Percentiles rank a stretch among this genome's conserved stretches.
Evolutionary conservation across 2,888 invertebrate species (phyloP).

Genomic region (Sarcophaga variegata): DNA sequence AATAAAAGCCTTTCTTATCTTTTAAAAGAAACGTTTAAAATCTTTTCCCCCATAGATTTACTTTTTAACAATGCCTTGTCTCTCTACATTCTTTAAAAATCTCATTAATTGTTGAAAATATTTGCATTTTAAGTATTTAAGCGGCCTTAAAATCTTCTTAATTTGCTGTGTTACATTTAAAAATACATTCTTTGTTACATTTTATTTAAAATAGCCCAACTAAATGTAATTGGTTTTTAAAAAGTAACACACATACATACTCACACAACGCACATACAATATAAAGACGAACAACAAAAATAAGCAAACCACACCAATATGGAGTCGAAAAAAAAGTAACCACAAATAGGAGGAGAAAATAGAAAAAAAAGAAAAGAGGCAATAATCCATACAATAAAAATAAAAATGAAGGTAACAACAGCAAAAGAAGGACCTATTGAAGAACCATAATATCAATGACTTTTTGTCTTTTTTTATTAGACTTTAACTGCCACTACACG

Average conservation of each 20-base stretch:
- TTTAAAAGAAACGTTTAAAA: too few relatives aligned
- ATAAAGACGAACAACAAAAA: slow-evolving; percentile 1
- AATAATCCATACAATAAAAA: slow-evolving; percentile 51
- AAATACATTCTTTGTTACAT: neutral
- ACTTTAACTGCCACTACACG: slow-evolving; percentile 3
- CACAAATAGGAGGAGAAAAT: slow-evolving; percentile 52
- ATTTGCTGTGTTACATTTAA: neutral
- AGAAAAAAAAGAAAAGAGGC: neutral
- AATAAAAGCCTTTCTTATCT: neutral
- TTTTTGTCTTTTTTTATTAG: slow-evolving; percentile 31
- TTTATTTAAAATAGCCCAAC: slow-evolving; percentile 32
- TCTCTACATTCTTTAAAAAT: neutral
- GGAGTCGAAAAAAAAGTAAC: slow-evolving; percentile 30
- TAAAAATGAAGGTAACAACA: slow-evolving; percentile 43
- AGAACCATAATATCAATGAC: slow-evolving; percentile 56
- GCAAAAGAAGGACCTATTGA: slow-evolving; percentile 46
- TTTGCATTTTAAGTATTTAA: neutral
- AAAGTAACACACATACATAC: slow-evolving; percentile 21
- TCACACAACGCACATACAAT: neutral
- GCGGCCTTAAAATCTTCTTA: neutral
- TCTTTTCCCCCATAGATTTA: neutral
- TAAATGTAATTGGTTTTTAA: slow-evolving; percentile 56
- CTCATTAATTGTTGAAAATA: neutral
- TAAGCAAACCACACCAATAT: neutral
- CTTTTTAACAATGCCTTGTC: neutral